A percentile compares a stretch with the other conserved stretches of the same genome.
Evolutionary conservation across 2,888 invertebrate genomes (phyloP).

Genomic region (Drosophila peninsularis): DNA sequence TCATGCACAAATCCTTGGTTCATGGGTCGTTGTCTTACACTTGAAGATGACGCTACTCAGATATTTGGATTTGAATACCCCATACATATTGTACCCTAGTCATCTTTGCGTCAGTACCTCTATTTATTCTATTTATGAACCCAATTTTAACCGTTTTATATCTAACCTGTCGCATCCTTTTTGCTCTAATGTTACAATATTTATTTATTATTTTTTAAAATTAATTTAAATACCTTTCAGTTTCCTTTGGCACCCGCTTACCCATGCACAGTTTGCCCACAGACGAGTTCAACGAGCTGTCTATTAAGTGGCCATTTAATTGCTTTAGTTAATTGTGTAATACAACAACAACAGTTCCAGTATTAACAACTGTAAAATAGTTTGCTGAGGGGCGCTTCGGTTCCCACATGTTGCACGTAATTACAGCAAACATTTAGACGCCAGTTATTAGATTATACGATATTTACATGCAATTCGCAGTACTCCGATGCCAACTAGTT

Average conservation of each 20-base stretch:
- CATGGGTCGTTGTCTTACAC: too few species aligned
- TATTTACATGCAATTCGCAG: slow-evolving; percentile 58
- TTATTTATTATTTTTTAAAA: too few species aligned
- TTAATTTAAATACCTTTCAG: too few species aligned
- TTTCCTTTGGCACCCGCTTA: not conserved
- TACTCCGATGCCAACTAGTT: slow-evolving; percentile 36
- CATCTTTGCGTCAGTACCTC: too few species aligned
- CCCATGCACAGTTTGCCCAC: slow-evolving; percentile 1
- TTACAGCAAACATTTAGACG: slow-evolving; percentile 69
- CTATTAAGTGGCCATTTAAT: slow-evolving; percentile 65
- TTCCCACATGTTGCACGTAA: slow-evolving; percentile 67
- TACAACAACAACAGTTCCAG: slow-evolving; percentile 16
- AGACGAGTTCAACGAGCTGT: slow-evolving; percentile 24
- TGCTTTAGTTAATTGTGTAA: slow-evolving; percentile 61
- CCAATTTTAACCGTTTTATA: too few species aligned
- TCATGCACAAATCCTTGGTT: too few species aligned
- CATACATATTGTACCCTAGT: too few species aligned
- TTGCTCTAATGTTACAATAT: too few species aligned
- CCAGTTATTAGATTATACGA: slow-evolving; percentile 61
- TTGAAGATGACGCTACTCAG: too few species aligned
- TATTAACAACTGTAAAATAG: not conserved
- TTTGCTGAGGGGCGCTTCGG: slow-evolving; percentile 33
- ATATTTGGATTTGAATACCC: too few species aligned
- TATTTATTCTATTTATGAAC: too few species aligned
- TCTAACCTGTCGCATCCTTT: too few species aligned